Conservation (phyloP, 2,113 vertebrate species). For the Eira barbara region DNA sequence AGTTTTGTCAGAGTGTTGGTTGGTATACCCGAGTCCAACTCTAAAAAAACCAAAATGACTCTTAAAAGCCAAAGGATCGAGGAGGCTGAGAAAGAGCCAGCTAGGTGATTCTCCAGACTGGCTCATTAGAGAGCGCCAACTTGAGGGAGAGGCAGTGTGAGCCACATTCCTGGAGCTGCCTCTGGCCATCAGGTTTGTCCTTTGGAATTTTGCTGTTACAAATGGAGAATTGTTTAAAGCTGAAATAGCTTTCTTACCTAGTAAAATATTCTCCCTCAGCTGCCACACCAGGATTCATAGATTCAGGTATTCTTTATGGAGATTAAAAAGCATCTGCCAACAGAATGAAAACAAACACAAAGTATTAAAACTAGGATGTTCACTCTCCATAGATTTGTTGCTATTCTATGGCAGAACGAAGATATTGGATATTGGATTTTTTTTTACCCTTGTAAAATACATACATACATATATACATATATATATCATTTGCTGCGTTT, state of each 20-base stretch:
- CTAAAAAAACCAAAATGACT: constrained; percentile 9
- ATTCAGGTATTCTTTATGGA: constrained; percentile 19
- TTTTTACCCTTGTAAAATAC: background rate
- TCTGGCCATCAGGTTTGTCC: background rate
- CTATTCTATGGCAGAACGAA: background rate
- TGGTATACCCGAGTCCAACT: background rate
- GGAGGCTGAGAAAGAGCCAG: background rate
- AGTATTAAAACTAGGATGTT: constrained; percentile 32
- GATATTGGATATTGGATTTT: background rate
- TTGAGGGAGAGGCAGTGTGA: background rate
- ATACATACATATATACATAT: background rate
- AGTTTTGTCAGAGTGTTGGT: background rate
- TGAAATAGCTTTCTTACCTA: constrained; percentile 19
- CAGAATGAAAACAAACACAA: background rate
- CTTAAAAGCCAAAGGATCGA: constrained; percentile 17
- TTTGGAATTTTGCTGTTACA: constrained; percentile 9
- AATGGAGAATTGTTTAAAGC: constrained; percentile 22
- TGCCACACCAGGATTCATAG: background rate
- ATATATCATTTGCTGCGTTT: constrained; percentile 20
- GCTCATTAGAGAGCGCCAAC: background rate
- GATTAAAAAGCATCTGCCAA: constrained; percentile 9
- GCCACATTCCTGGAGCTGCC: background rate
- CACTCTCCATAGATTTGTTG: background rate
- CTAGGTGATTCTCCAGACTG: background rate
- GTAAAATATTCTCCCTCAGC: background rate